Conservation (phyloP, 23 tunicate species). For the Botrylloides violaceus region DNA sequence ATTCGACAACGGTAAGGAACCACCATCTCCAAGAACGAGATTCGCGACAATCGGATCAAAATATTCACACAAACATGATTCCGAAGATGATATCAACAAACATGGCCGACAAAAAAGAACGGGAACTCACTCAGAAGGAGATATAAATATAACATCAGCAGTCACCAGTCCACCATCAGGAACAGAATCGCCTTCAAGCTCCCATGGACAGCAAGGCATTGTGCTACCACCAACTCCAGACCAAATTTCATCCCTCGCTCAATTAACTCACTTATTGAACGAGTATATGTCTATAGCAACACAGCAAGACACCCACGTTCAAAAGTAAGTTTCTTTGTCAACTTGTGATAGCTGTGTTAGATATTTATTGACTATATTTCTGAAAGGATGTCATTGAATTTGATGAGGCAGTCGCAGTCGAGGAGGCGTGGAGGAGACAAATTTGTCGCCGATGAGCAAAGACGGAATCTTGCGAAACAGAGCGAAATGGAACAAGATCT, state of each 20-base stretch:
- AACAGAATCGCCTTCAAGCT: slow-evolving; percentile 16
- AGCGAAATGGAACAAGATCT: slow-evolving; percentile 70
- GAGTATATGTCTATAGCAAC: slow-evolving; percentile 47
- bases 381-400: slow-evolving; percentile 9
- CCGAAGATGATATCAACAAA: too few relatives aligned
- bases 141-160: slow-evolving; percentile 2
- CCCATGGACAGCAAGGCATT: slow-evolving; percentile 4
- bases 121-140: slow-evolving; percentile 39
- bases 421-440: slow-evolving; percentile 20
- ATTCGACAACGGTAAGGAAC: slow-evolving; percentile 83
- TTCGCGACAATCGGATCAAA: slow-evolving; percentile 6
- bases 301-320: slow-evolving; percentile 73
- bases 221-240: slow-evolving; percentile 57
- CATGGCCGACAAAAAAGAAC: slow-evolving; percentile 57
- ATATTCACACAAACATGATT: slow-evolving; percentile 5
- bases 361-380: neutral
- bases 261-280: slow-evolving; percentile 41
- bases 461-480: slow-evolving; percentile 74
- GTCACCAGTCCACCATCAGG: slow-evolving; percentile 9
- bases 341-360: neutral
- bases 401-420: neutral
- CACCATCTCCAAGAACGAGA: slow-evolving; percentile 39
- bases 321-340: slow-evolving; percentile 36
- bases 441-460: slow-evolving; percentile 63
- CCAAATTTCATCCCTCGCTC: slow-evolving; percentile 52